Base-by-base conservation (phyloP, 2,888 invertebrate species). In the Pyrocoelia pectoralis region DNA sequence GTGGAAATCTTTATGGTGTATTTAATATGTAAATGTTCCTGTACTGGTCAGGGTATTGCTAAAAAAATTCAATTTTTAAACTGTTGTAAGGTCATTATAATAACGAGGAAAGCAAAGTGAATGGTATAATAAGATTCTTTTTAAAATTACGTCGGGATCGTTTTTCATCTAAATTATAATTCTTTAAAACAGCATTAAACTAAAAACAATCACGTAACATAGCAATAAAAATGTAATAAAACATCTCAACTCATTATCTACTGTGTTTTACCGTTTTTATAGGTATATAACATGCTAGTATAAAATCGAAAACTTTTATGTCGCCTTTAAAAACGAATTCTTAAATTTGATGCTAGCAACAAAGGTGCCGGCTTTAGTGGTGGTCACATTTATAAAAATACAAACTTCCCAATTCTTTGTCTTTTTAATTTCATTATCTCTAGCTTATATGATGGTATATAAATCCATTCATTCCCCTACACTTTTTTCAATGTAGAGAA, bases 211-310 rank as follows among this genome's bases (percentile, higher is more conserved):
- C 58, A 58, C 58, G 58, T 58, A 58, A 58, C 58, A 12, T 18
- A n/a, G 58, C 43, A 41, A 58, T 58, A 58, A 58, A 58, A 58
- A 52, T 17, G 52, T 17, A 58, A 58, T 58, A 58, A 58, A 58
- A 58, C 52, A 58, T 58, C 58, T n/a, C 40, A 58, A 52, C 51
- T 58, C 58, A 58, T 58, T 58, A 58, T 58, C 58, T 58, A 52
- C 52, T 24, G 43, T 52, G 58, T 58, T 58, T 52, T 58, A 58
- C 58, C 41, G 51, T 58, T 58, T 57, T 58, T 58, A 58, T 58
- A 38, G 58, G 14, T 24, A 43, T 52, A 58, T 58, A 58, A 58
- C 58, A 50, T 58, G 58, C 52, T 18, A 41, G 52, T 29, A 41
- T 58, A 51, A 58, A 58, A 58, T 58, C 51, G 29, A 52, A 43